phyloP scores from a whole-genome alignment of 2,888 invertebrate species.

The Eurois occulta region DNA sequence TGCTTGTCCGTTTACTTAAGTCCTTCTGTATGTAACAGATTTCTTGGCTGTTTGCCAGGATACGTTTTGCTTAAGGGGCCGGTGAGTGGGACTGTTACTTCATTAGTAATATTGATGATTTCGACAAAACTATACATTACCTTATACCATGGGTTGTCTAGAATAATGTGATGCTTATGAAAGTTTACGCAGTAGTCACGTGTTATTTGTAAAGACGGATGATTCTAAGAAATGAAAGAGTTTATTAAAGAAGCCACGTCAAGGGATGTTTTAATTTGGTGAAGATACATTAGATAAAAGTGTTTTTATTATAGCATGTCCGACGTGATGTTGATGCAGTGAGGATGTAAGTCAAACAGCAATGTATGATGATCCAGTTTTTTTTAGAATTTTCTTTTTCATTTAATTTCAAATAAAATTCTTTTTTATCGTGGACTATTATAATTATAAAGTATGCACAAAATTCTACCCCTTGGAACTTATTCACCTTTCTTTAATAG shows the following conservation, averaged over 20 bases:
- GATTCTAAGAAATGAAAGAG: background rate
- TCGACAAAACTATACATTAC: constrained; percentile 13
- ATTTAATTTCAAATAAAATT: background rate
- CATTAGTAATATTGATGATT: constrained; percentile 17
- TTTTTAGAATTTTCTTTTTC: no score
- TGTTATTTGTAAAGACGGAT: no score
- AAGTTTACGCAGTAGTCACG: no score
- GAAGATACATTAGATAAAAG: background rate
- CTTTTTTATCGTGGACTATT: background rate
- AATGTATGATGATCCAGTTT: no score
- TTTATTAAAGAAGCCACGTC: no score
- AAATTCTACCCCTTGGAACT: background rate
- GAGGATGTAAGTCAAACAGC: no score
- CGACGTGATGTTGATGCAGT: background rate
- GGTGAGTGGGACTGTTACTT: constrained; percentile 23
- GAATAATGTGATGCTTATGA: background rate
- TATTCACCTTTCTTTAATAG: no score
- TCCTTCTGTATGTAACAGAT: constrained; percentile 18
- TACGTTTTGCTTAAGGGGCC: constrained; percentile 22
- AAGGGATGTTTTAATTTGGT: no score
- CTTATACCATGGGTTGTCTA: background rate
- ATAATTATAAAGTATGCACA: background rate
- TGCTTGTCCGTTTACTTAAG: constrained; percentile 9
- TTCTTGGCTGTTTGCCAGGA: constrained; percentile 36
- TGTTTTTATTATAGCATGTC: background rate